A percentile compares a stretch with the other conserved stretches of the same genome.
phyloP scores from a whole-genome alignment of 1,140 invertebrate genomes.

The Bombus haemorrhoidalis region DNA sequence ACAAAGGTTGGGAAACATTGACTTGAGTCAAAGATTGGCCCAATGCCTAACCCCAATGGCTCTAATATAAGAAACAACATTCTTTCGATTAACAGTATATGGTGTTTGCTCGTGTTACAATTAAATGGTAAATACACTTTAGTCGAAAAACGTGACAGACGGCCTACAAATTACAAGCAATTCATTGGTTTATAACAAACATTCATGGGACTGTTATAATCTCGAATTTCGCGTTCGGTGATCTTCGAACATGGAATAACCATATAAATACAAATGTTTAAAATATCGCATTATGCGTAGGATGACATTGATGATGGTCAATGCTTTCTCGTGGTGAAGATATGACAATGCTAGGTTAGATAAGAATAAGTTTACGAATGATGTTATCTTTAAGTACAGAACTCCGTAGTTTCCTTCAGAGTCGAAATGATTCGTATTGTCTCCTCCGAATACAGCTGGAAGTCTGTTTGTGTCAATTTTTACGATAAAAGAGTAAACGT shows the following conservation, averaged over 20 bases:
- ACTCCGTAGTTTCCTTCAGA: not conserved
- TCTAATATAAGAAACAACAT: not conserved
- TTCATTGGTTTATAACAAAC: not conserved
- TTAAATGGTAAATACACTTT: not conserved
- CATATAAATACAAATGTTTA: constrained; percentile 49
- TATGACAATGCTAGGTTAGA: constrained; percentile 47
- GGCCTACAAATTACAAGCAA: not conserved
- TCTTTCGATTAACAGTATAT: not conserved
- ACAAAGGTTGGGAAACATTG: too few species aligned
- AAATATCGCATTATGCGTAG: constrained; percentile 53
- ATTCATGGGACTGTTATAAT: not conserved
- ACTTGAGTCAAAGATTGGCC: not conserved
- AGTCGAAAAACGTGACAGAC: not conserved
- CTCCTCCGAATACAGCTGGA: not conserved
- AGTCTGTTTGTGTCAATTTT: not conserved
- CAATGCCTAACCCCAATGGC: not conserved
- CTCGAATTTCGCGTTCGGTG: constrained; percentile 32
- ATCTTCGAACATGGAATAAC: constrained; percentile 52
- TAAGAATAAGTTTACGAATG: constrained; percentile 38
- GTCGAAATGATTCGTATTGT: not conserved
- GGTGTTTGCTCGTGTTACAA: not conserved
- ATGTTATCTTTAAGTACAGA: not conserved
- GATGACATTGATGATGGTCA: constrained; percentile 30
- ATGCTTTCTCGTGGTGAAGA: constrained; percentile 42
- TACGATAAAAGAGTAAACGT: constrained; percentile 6